Percentiles rank a stretch among this genome's conserved stretches.
phyloP scores from a whole-genome alignment of 2,113 vertebrate genomes.

The Machaerirhynchus nigripectus region DNA sequence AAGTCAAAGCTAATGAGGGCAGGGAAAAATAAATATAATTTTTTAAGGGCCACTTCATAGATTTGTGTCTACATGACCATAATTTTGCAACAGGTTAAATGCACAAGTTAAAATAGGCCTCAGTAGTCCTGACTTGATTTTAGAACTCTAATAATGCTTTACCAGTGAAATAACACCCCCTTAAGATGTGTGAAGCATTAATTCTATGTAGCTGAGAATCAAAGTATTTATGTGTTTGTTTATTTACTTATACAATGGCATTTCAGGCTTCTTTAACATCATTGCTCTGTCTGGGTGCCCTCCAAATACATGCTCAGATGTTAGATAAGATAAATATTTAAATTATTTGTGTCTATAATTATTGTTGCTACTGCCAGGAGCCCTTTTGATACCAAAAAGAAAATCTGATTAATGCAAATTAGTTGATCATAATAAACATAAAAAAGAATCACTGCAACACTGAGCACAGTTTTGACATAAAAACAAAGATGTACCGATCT shows the following conservation, averaged over 20 bases:
- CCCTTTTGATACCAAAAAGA: conserved; percentile 28
- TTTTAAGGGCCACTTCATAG: not conserved
- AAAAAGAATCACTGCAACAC: not conserved
- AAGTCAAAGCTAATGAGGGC: not conserved
- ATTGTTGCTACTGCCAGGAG: conserved; percentile 13
- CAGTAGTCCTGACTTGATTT: not conserved
- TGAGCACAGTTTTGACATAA: not conserved
- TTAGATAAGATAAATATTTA: conserved; percentile 56
- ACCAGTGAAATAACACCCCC: not conserved
- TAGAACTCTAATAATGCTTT: not conserved
- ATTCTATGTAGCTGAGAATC: not conserved
- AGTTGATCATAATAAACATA: not conserved
- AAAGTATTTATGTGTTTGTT: conserved; percentile 34
- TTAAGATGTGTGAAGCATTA: not conserved
- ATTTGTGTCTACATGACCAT: not conserved
- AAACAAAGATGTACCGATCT: not conserved
- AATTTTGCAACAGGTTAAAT: not conserved
- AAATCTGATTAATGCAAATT: not conserved
- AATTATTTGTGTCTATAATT: conserved; percentile 28
- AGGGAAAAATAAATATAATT: not conserved
- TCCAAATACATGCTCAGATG: conserved; percentile 47
- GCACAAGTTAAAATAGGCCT: not conserved
- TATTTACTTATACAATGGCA: conserved; percentile 38
- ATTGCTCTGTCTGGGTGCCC: conserved; percentile 4
- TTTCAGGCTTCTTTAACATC: conserved; percentile 20